Percentiles rank a stretch among this genome's conserved stretches.
Evolutionary conservation across 2,113 vertebrate genomes (phyloP).

Genomic region (Phrynosoma platyrhinos): DNA sequence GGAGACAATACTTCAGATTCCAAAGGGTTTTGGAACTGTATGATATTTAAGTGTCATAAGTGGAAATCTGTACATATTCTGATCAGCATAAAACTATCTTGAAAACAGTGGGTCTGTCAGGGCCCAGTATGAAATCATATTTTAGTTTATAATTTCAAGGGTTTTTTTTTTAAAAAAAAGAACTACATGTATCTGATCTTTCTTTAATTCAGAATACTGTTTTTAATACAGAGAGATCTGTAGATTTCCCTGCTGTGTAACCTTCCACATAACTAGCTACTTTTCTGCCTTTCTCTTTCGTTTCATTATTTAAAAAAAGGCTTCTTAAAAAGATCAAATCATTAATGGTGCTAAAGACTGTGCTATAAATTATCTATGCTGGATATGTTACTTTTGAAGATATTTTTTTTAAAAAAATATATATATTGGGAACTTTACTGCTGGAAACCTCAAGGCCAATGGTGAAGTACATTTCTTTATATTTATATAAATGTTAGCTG

Average conservation of each 20-base stretch:
- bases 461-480: slow-evolving; percentile 48
- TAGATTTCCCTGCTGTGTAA: slow-evolving; percentile 68
- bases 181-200: slow-evolving; percentile 19
- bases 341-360: slow-evolving; percentile 70
- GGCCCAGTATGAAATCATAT: not conserved
- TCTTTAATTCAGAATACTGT: slow-evolving; percentile 61
- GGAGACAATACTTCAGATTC: too few species aligned
- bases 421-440: slow-evolving; percentile 68
- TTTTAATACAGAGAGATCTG: slow-evolving; percentile 70
- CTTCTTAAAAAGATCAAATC: slow-evolving; percentile 72
- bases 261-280: slow-evolving; percentile 63
- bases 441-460: slow-evolving; percentile 52
- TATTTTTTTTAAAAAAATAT: slow-evolving; percentile 60
- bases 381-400: slow-evolving; percentile 56
- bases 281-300: slow-evolving; percentile 45
- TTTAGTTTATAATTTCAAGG: not conserved
- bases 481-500: slow-evolving; percentile 47
- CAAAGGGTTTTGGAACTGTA: not conserved
- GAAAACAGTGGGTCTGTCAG: not conserved
- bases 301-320: slow-evolving; percentile 49
- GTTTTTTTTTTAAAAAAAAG: slow-evolving; percentile 36
- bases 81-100: not conserved
- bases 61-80: not conserved
- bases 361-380: slow-evolving; percentile 63
- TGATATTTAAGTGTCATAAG: not conserved